Evolutionary conservation across 2,797 vertebrate genomes (phyloP).

Genomic region (Eleutherodactylus coqui): DNA sequence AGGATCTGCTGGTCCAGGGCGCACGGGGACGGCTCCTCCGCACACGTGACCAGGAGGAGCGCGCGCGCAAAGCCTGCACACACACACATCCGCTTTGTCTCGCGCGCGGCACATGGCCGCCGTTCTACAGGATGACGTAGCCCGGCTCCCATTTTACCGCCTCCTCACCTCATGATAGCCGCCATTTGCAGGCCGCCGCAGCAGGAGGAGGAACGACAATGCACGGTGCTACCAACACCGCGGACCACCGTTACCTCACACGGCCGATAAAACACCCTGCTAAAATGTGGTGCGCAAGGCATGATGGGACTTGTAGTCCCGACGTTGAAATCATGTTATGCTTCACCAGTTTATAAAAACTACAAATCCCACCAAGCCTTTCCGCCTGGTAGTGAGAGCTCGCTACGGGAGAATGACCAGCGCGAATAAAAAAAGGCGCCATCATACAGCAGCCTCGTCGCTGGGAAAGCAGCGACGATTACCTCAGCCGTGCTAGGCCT

Average conservation of each 20-base stretch:
- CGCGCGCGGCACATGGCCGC: background rate
- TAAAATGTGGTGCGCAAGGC: background rate
- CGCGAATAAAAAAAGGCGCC: background rate
- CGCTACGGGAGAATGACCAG: too few species aligned
- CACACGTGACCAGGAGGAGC: background rate
- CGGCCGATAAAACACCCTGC: background rate
- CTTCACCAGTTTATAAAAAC: too few species aligned
- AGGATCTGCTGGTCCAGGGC: too few species aligned
- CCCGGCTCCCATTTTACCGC: slow-evolving; percentile 35
- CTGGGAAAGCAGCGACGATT: background rate
- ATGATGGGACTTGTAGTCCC: background rate
- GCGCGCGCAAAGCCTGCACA: too few species aligned
- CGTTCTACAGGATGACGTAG: background rate
- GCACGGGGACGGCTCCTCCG: too few species aligned
- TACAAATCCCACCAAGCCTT: background rate
- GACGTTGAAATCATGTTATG: too few species aligned
- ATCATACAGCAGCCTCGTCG: background rate
- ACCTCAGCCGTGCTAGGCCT: too few species aligned
- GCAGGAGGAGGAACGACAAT: fast-evolving
- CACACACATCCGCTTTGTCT: background rate
- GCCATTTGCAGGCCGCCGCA: slow-evolving; percentile 30
- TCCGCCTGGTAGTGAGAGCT: too few species aligned
- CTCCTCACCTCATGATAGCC: slow-evolving; percentile 31
- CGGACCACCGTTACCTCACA: too few species aligned
- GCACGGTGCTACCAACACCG: too few species aligned